phyloP scores from a whole-genome alignment of 2,797 vertebrate species.

The Tachyglossus aculeatus region DNA sequence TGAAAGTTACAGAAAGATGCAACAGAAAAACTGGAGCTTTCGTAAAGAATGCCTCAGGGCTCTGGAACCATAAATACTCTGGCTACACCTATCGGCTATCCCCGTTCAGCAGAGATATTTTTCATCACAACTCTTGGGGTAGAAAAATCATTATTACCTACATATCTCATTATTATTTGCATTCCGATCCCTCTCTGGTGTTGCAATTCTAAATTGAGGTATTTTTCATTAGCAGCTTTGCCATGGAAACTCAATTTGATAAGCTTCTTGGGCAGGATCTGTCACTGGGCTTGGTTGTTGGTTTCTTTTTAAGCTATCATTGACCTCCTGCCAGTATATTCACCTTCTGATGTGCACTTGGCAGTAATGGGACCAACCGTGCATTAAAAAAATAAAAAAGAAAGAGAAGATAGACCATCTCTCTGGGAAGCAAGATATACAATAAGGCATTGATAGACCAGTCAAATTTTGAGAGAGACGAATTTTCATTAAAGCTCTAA shows the following conservation, averaged over 20 bases:
- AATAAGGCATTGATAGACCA: conserved; percentile 10
- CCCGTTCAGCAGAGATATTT: conserved; percentile 48
- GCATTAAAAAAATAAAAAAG: conserved; percentile 19
- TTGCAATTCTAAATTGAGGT: conserved; percentile 59
- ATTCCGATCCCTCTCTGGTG: conserved; percentile 66
- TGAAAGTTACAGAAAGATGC: conserved; percentile 58
- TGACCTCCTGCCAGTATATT: conserved; percentile 41
- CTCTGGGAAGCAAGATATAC: neutral
- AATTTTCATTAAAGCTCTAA: neutral
- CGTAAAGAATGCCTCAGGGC: conserved; percentile 62
- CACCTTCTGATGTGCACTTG: conserved; percentile 30
- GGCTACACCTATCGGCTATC: conserved; percentile 44
- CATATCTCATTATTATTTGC: conserved; percentile 65
- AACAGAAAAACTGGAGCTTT: conserved; percentile 62
- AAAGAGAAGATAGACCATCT: conserved; percentile 28
- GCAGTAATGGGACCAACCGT: conserved; percentile 11
- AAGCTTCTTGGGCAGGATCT: conserved; percentile 27
- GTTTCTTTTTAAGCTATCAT: conserved; percentile 15
- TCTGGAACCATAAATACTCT: conserved; percentile 57
- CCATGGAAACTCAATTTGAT: conserved; percentile 62
- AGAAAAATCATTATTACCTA: conserved; percentile 58
- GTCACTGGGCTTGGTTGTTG: conserved; percentile 1
- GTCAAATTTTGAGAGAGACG: neutral
- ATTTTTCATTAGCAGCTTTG: conserved; percentile 69
- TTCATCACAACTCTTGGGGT: conserved; percentile 42